Base-by-base conservation (phyloP, 64 coral and sea anemone species). In the Actinia equina region DNA sequence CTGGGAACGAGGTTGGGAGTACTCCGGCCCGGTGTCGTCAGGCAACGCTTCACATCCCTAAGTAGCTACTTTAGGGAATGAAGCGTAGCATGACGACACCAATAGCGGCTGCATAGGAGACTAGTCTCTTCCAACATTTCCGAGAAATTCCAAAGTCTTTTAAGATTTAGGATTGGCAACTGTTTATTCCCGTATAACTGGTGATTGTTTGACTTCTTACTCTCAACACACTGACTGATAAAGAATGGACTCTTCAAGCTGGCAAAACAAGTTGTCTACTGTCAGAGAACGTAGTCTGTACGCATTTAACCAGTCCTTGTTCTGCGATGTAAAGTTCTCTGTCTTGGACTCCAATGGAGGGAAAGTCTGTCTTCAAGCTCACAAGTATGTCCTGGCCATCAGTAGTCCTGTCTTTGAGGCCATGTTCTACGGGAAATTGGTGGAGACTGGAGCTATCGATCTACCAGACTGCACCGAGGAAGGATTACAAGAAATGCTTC, bases 281-380 rank as follows among this genome's bases (percentile, higher is more conserved):
- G 43, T 89, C 27, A 65, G 59, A 82, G 88, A 89, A 52, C 80
- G 88, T 83, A 60, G 43, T 56, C 4, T 45, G 44, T n/a, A 60
- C 79, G 77, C 77, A 44, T 89, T 89, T 18, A 69, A 89, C 80
- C 45, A 89, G 44, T 69, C 80, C 20, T 49, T 89, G 9, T 84
- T 83, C 61, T 77, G 88, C n/a, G 88, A 89, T 89, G 81, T 89
- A 7, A 64, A 89, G 88, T 89, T 89, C 25, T 51, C 64, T 26
- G 88, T 89, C 7, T 7, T 11, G 44, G 25, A 60, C 54, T 23
- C 43, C 12, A 23, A 89, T 44, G 80, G 80, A 27, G 80, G 83
- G 14, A 53, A 15, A 25, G 80, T 55, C 52, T 52, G 18, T 2
- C 81, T 89, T 74, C 88, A 78, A 52, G 56, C 79, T 52, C 78